Evolutionary conservation across 2,888 invertebrate genomes (phyloP).

Genomic region (Oligia latruncula): DNA sequence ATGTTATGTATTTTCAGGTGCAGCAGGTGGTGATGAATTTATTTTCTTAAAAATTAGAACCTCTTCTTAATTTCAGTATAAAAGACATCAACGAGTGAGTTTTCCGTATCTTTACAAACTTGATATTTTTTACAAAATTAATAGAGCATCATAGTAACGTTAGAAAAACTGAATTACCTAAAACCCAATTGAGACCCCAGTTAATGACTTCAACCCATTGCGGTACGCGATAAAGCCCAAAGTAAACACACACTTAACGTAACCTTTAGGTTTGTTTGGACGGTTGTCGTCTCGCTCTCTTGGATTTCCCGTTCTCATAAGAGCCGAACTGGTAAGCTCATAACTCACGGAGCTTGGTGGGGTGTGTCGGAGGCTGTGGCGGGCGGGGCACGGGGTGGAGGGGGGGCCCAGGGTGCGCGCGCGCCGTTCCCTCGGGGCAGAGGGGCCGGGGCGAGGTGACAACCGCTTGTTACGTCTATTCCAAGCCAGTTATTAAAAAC

Average conservation of each 20-base stretch:
- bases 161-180: slow-evolving; percentile 21
- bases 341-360: slow-evolving; percentile 83
- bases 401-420: slow-evolving; percentile 78
- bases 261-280: slow-evolving; percentile 73
- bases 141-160: background rate
- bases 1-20: background rate
- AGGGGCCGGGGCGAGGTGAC: slow-evolving; percentile 87
- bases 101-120: background rate
- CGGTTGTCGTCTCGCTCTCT: slow-evolving; percentile 74
- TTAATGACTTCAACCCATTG: slow-evolving; percentile 42
- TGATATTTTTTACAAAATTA: background rate
- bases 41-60: background rate
- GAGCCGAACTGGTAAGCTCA: slow-evolving; percentile 79
- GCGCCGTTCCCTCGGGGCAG: slow-evolving; percentile 78
- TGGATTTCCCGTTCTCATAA: slow-evolving; percentile 74
- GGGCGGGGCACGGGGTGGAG: slow-evolving; percentile 69
- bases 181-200: slow-evolving; percentile 7
- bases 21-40: background rate
- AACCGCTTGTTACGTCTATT: slow-evolving; percentile 90
- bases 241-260: slow-evolving; percentile 74
- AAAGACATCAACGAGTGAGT: slow-evolving; percentile 56
- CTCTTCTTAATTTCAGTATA: slow-evolving; percentile 11
- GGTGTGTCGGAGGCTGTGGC: slow-evolving; percentile 84
- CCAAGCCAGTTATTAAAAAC: slow-evolving; percentile 91
- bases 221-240: slow-evolving; percentile 60